Percentiles rank a stretch among this genome's conserved stretches.
These are phyloP conservation scores for Drosophila pseudotakahashii DNA, from an alignment of 2,888 invertebrate species.

Conservation along the genomic window DNA sequence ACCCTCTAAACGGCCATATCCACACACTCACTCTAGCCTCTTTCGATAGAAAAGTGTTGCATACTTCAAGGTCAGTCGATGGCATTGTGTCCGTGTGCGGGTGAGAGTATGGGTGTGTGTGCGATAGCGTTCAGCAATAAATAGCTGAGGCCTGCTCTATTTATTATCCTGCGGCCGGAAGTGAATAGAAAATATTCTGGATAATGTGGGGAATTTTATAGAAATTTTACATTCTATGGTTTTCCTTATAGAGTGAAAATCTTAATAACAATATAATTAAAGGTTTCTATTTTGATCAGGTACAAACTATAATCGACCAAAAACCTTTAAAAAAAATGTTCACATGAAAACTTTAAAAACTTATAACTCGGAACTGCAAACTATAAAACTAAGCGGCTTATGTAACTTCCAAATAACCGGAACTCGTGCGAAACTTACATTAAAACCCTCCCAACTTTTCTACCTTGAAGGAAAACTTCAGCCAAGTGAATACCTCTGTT, in stretches of 20 bases:
- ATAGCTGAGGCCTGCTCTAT: constrained; percentile 34
- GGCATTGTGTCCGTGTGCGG: constrained; percentile 10
- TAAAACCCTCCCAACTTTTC: constrained; percentile 1
- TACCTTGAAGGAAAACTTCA: constrained; percentile 17
- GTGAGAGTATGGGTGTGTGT: neutral
- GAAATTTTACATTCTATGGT: constrained; percentile 6
- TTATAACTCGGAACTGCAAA: too few species aligned
- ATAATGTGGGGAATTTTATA: constrained; percentile 20
- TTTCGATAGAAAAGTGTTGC: constrained; percentile 70
- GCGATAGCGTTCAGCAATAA: constrained; percentile 16
- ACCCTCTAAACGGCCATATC: constrained; percentile 7
- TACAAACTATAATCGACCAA: too few species aligned
- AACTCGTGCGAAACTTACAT: constrained; percentile 18
- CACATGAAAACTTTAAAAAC: too few species aligned
- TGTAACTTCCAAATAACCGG: neutral
- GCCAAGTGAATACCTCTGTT: constrained; percentile 1
- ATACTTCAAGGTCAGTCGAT: constrained; percentile 72
- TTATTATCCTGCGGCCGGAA: constrained; percentile 35
- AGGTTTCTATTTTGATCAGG: neutral
- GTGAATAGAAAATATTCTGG: constrained; percentile 25
- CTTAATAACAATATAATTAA: neutral
- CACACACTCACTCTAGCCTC: constrained; percentile 17
- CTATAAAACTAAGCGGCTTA: neutral
- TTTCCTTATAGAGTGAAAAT: neutral
- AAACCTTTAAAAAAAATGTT: too few species aligned